Percentiles rank a stretch among this genome's conserved stretches.
Evolutionary conservation across 2,797 vertebrate species (phyloP).

Genomic region (Merluccius polli): DNA sequence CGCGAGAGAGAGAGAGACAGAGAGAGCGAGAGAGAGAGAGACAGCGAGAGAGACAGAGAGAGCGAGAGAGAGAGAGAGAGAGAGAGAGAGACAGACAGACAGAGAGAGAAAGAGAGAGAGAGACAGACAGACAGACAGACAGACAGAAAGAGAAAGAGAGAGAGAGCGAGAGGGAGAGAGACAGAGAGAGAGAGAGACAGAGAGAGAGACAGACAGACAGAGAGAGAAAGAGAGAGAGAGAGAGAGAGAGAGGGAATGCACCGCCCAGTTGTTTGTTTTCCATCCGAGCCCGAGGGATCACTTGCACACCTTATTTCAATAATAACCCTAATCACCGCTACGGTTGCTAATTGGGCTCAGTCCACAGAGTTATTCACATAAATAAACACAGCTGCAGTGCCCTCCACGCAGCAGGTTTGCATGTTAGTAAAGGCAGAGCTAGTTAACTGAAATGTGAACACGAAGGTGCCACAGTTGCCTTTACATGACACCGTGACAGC

Average conservation of each 20-base stretch:
- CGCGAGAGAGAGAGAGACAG: constrained; percentile 1
- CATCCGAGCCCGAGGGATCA: not conserved
- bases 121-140: not conserved
- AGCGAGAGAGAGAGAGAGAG: not conserved
- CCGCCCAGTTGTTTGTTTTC: not conserved
- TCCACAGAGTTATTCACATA: not conserved
- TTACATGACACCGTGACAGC: no score
- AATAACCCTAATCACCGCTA: not conserved
- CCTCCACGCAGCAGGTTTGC: no score
- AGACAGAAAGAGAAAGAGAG: no score
- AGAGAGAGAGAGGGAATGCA: not conserved
- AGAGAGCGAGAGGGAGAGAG: not conserved
- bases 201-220: not conserved
- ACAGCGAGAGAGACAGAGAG: not conserved
- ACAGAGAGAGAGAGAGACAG: constrained; percentile 2
- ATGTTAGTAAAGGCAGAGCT: not conserved
- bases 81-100: not conserved
- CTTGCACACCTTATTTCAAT: not conserved
- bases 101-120: not conserved
- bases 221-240: not conserved
- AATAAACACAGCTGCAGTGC: not conserved
- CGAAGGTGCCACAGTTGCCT: not conserved
- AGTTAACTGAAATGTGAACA: not conserved
- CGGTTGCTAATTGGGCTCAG: not conserved
- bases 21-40: no score